Evolutionary conservation across 2,888 invertebrate species (phyloP).

Genomic region (Meandrusa payeni): DNA sequence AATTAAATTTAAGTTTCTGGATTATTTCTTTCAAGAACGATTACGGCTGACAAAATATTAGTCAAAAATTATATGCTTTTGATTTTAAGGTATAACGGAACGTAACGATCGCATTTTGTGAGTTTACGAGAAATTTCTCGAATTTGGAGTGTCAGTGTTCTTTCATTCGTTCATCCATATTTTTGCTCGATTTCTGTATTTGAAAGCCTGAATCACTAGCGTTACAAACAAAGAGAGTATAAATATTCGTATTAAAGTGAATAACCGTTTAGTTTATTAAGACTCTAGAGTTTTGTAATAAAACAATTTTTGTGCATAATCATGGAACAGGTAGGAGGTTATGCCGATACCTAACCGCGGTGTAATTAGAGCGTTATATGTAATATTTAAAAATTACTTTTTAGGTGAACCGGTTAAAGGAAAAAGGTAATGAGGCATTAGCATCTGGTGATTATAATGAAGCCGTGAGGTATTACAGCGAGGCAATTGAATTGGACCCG

Average conservation of each 20-base stretch:
- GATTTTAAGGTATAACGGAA: slow-evolving; percentile 29
- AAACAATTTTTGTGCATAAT: slow-evolving; percentile 31
- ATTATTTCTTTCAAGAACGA: too few relatives aligned
- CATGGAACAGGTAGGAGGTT: slow-evolving; percentile 77
- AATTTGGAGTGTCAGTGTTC: slow-evolving; percentile 65
- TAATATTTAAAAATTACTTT: slow-evolving; percentile 37
- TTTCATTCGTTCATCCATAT: slow-evolving; percentile 33
- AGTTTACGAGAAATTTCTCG: slow-evolving; percentile 66
- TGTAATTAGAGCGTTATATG: slow-evolving; percentile 27
- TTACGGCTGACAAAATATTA: too few relatives aligned
- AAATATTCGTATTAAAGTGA: slow-evolving; percentile 17
- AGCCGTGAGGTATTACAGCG: slow-evolving; percentile 89
- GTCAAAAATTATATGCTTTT: too few relatives aligned
- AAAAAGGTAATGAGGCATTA: slow-evolving; percentile 92
- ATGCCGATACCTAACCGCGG: slow-evolving; percentile 41
- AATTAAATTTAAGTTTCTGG: too few relatives aligned
- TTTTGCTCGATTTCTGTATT: slow-evolving; percentile 32
- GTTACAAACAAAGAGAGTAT: slow-evolving; percentile 29
- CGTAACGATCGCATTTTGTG: slow-evolving; percentile 22
- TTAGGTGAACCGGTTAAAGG: slow-evolving; percentile 91
- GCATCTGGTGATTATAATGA: slow-evolving; percentile 88
- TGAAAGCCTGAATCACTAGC: slow-evolving; percentile 24
- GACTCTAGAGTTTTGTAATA: slow-evolving; percentile 17
- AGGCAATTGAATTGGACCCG: slow-evolving; percentile 89
- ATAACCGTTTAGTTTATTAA: slow-evolving; percentile 14